A percentile compares a stretch with the other conserved stretches of the same genome.
Conservation (phyloP, 2,113 vertebrate genomes). For the Pao palembangensis region DNA sequence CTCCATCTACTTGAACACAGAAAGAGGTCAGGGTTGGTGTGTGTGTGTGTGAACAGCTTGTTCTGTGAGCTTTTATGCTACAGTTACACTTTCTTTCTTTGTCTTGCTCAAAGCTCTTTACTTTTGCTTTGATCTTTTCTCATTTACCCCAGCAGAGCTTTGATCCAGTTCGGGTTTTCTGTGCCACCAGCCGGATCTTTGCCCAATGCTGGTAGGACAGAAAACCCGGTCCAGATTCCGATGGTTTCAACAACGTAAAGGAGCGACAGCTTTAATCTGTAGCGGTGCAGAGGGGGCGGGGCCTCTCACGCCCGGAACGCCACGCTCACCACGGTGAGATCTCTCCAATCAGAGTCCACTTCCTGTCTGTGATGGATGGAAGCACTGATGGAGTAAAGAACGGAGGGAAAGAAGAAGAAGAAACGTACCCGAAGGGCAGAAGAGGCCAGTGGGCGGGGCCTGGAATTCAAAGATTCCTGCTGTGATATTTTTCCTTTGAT, state of each 20-base stretch:
- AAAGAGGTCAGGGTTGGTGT: slow-evolving; percentile 51
- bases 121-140: too few relatives aligned
- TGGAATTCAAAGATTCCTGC: slow-evolving; percentile 7
- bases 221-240: too few relatives aligned
- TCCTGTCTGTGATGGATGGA: slow-evolving; percentile 52
- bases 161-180: too few relatives aligned
- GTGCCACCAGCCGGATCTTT: too few relatives aligned
- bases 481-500: slow-evolving; percentile 14
- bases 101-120: neutral
- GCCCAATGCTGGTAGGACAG: too few relatives aligned
- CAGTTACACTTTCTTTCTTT: slow-evolving; percentile 30
- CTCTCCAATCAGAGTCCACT: slow-evolving; percentile 57
- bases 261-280: slow-evolving; percentile 6
- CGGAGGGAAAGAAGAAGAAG: neutral
- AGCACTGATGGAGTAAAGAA: neutral
- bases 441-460: slow-evolving; percentile 32
- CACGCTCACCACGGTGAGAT: slow-evolving; percentile 45
- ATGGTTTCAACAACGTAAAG: too few relatives aligned
- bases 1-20: slow-evolving; percentile 20
- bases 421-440: too few relatives aligned
- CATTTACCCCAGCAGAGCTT: too few relatives aligned
- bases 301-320: too few relatives aligned
- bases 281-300: neutral
- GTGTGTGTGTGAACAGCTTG: slow-evolving; percentile 31
- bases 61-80: slow-evolving; percentile 46